Evolutionary conservation across 2,113 vertebrate species (phyloP).

Genomic region (Hippoglossus stenolepis): DNA sequence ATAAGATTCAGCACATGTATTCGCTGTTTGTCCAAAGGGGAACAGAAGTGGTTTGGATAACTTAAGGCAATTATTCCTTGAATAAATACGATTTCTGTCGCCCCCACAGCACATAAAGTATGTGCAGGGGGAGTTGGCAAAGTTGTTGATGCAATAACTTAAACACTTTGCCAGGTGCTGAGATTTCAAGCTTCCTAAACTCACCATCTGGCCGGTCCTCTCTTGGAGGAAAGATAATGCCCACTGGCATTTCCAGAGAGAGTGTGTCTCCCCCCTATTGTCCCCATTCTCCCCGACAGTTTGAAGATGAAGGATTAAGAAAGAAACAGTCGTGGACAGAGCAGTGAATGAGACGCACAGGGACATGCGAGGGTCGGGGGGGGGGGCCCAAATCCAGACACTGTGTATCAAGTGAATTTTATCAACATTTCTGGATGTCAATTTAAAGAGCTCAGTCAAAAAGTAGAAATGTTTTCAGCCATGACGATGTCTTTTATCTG

Average conservation of each 20-base stretch:
- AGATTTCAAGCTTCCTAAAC: slow-evolving; percentile 67
- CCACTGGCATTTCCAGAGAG: slow-evolving; percentile 47
- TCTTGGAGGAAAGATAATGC: slow-evolving; percentile 54
- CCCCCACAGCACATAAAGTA: slow-evolving; percentile 27
- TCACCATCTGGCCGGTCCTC: slow-evolving; percentile 70
- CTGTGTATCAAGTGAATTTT: background rate
- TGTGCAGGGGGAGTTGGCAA: slow-evolving; percentile 53
- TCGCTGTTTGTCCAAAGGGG: slow-evolving; percentile 32
- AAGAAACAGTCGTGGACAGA: slow-evolving; percentile 10
- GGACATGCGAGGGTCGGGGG: background rate
- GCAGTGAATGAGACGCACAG: background rate
- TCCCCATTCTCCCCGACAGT: slow-evolving; percentile 20
- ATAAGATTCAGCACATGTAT: slow-evolving; percentile 13
- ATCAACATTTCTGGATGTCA: background rate
- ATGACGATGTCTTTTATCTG: too few relatives aligned
- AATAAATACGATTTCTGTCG: slow-evolving; percentile 44
- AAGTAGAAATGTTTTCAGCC: too few relatives aligned
- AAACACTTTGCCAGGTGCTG: slow-evolving; percentile 71
- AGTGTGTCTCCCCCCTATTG: background rate
- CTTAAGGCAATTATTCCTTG: slow-evolving; percentile 51
- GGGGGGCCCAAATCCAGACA: background rate
- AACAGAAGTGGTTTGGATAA: slow-evolving; percentile 15
- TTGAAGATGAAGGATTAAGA: slow-evolving; percentile 45
- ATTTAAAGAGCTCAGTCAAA: too few relatives aligned
- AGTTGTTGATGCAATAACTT: slow-evolving; percentile 69